Evolutionary conservation across 2,888 invertebrate species (phyloP).

Genomic region (Agrenia bidenticulata): DNA sequence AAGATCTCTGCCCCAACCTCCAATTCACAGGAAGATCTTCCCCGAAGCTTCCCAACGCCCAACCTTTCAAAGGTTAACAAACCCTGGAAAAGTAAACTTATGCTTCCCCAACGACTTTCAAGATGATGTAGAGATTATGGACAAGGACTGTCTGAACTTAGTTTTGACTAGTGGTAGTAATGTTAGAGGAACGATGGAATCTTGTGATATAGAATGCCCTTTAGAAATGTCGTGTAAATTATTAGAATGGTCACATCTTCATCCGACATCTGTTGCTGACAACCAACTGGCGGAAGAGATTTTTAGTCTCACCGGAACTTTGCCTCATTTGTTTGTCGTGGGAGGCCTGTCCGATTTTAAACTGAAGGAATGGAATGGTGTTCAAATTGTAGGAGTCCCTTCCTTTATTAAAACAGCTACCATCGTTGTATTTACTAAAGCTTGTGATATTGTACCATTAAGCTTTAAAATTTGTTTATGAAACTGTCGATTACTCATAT

Average conservation of each 20-base stretch:
- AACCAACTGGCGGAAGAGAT: constrained; percentile 24
- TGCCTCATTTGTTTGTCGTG: constrained; percentile 34
- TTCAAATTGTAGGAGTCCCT: constrained; percentile 38
- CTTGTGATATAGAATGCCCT: constrained; percentile 38
- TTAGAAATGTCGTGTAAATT: constrained; percentile 30
- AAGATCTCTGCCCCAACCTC: constrained; percentile 31
- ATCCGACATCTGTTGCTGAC: constrained; percentile 27
- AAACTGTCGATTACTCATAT: neutral
- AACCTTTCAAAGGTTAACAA: constrained; percentile 27
- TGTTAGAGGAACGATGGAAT: constrained; percentile 28
- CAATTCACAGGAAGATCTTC: constrained; percentile 29
- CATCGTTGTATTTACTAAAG: constrained; percentile 29
- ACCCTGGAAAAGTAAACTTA: constrained; percentile 33
- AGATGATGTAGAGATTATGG: neutral
- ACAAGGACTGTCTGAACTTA: constrained; percentile 29
- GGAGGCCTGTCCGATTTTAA: constrained; percentile 34
- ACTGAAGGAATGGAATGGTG: constrained; percentile 28
- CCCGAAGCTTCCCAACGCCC: constrained; percentile 13
- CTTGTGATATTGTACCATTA: constrained; percentile 34
- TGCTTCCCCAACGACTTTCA: too few species aligned
- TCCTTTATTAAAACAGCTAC: constrained; percentile 34
- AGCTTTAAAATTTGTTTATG: constrained; percentile 26
- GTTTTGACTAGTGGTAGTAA: constrained; percentile 38
- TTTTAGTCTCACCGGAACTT: constrained; percentile 23
- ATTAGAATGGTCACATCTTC: constrained; percentile 38